Evolutionary conservation across 2,797 vertebrate genomes (phyloP).

Genomic region (Bradypus variegatus): DNA sequence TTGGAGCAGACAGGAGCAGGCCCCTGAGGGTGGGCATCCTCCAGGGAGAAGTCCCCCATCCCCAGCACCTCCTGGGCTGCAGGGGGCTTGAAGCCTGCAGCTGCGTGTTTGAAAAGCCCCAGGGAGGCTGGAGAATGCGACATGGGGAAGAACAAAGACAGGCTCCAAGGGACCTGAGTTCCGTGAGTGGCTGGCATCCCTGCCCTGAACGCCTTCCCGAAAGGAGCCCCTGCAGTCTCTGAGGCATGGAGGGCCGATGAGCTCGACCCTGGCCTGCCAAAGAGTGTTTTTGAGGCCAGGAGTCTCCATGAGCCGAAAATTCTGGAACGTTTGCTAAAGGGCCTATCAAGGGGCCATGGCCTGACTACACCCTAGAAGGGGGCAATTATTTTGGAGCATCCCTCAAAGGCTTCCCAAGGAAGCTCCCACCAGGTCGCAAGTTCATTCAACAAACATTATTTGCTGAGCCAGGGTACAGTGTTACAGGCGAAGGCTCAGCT

Average conservation of each 20-base stretch:
- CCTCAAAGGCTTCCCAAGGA: too few species aligned
- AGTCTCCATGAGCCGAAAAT: neutral
- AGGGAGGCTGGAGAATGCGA: neutral
- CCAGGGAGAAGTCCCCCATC: neutral
- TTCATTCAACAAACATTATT: neutral
- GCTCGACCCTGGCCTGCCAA: neutral
- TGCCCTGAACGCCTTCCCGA: neutral
- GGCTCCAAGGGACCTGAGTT: neutral
- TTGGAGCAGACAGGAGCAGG: too few species aligned
- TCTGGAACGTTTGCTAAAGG: neutral
- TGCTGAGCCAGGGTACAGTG: too few species aligned
- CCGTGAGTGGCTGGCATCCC: neutral
- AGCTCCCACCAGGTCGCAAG: fast-evolving
- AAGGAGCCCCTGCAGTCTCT: too few species aligned
- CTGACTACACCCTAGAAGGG: neutral
- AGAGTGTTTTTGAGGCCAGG: too few species aligned
- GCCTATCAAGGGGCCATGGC: neutral
- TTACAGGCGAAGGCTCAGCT: neutral
- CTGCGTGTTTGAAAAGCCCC: neutral
- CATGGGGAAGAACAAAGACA: neutral
- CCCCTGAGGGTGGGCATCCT: fast-evolving
- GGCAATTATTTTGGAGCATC: too few species aligned
- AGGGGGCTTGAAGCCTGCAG: neutral
- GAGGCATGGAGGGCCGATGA: too few species aligned
- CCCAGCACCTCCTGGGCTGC: too few species aligned